A percentile compares a stretch with the other conserved stretches of the same genome.
phyloP scores from a whole-genome alignment of 2,888 invertebrate species.

The Hoplodrina ambigua region DNA sequence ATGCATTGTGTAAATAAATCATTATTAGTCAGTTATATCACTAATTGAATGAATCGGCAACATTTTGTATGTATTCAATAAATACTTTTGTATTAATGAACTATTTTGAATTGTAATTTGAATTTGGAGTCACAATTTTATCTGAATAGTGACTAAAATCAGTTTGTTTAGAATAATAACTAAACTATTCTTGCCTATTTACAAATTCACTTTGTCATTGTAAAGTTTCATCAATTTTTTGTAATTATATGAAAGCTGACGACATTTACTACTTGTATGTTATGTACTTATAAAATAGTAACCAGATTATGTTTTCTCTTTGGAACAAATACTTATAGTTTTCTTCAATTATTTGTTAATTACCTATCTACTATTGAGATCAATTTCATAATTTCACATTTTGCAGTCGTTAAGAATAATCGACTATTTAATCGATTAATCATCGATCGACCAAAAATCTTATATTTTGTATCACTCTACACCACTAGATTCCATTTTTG shows the following conservation, averaged over 20 bases:
- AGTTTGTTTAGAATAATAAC: not conserved
- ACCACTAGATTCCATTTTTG: conserved; percentile 27
- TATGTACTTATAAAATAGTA: conserved; percentile 26
- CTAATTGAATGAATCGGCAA: conserved; percentile 53
- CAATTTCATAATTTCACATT: conserved; percentile 19
- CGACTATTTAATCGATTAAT: too few relatives aligned
- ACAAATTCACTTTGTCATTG: conserved; percentile 18
- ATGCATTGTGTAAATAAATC: conserved; percentile 55
- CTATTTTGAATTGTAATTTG: conserved; percentile 24
- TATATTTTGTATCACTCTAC: conserved; percentile 7
- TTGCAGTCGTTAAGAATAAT: not conserved
- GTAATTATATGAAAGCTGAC: conserved; percentile 17
- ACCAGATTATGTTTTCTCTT: conserved; percentile 2
- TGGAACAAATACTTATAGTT: conserved; percentile 7
- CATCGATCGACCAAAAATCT: conserved; percentile 17
- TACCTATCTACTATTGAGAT: conserved; percentile 30
- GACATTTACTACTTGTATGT: conserved; percentile 17
- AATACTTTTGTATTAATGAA: conserved; percentile 28
- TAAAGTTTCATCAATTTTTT: conserved; percentile 37
- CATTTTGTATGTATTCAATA: conserved; percentile 36
- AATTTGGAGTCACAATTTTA: conserved; percentile 13
- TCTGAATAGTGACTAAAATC: conserved; percentile 17
- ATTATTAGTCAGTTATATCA: conserved; percentile 54
- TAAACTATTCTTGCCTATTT: conserved; percentile 34
- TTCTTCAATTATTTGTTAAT: conserved; percentile 32